Base-by-base conservation (phyloP, 2,888 invertebrate genomes). In the Tiphia femorata region DNA sequence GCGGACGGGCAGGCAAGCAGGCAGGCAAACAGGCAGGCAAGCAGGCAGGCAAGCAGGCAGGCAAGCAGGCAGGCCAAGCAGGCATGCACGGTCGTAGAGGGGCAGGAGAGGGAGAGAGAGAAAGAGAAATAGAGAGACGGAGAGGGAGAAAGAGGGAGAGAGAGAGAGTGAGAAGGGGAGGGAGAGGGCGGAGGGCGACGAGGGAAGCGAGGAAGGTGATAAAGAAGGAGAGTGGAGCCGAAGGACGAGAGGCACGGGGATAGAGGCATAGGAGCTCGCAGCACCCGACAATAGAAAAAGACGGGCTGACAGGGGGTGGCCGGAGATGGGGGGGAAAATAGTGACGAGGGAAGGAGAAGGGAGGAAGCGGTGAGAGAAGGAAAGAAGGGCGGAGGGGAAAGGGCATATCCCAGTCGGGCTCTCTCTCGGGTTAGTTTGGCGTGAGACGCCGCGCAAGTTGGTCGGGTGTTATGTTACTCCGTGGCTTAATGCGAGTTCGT, bases 371-470 rank as follows among this genome's bases (percentile, higher is more conserved):
- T n/a, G n/a, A n/a, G n/a, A n/a, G n/a, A n/a, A n/a, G n/a, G 48
- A 30, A 25, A 27, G 59, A 14, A 51, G 42, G 42, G n/a, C 20
- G 35, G 56, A 60, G 61, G 59, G 61, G 62, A 58, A 68, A 65
- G 65, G 72, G 62, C 59, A 70, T 58, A 59, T 62, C 68, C 69
- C 64, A 64, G 60, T 65, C 50, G 53, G 61, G 62, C 37, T 50
- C 67, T n/a, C n/a, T n/a, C n/a, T 57, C 58, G 51, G 58, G 64
- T 74, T 65, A 73, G 73, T 73, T 69, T 57, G 59, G 67, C 70
- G 65, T 62, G 73, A 74, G 69, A 58, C 67, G 62, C 57, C 56
- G 58, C 56, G 38, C 56, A 21, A 57, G 33, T 40, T 44, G 64
- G 59, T 55, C 50, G 48, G 56, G 44, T 47, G 30, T 17, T 21